These are phyloP conservation scores for Chaenocephalus aceratus DNA, from an alignment of 2,113 vertebrate species.

Conservation along the genomic window DNA sequence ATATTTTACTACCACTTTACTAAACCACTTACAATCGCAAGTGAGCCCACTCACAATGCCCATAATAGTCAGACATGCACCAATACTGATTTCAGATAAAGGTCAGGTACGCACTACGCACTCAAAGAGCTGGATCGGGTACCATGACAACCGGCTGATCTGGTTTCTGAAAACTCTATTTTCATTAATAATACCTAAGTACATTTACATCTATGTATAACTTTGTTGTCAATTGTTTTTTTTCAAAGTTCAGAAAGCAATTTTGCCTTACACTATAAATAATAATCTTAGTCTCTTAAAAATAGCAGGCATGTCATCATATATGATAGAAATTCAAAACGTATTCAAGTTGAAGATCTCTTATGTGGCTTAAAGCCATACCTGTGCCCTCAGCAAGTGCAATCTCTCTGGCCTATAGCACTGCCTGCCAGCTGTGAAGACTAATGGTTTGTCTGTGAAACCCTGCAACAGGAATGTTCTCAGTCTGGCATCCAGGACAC, in stretches of 20 bases:
- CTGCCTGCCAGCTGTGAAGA: constrained; percentile 39
- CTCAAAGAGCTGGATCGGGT: too few relatives aligned
- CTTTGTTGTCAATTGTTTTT: not conserved
- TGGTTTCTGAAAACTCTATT: too few relatives aligned
- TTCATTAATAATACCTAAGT: too few relatives aligned
- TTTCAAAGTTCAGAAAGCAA: too few relatives aligned
- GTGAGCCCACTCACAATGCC: not conserved
- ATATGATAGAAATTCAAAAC: not conserved
- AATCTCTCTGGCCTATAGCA: not conserved
- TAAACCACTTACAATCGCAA: not conserved
- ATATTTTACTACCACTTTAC: not conserved
- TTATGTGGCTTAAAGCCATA: constrained; percentile 8
- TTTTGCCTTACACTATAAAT: too few relatives aligned
- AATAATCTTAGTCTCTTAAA: too few relatives aligned
- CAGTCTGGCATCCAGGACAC: constrained; percentile 62
- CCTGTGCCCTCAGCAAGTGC: not conserved
- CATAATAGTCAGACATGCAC: not conserved
- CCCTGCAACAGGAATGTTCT: constrained; percentile 51
- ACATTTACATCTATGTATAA: not conserved
- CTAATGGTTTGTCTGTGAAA: constrained; percentile 48
- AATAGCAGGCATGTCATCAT: not conserved
- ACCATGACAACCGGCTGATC: too few relatives aligned
- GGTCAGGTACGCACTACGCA: too few relatives aligned
- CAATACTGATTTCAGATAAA: too few relatives aligned
- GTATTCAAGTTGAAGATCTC: not conserved